Conservation (phyloP, 2,113 vertebrate species). For the Nyctereutes procyonoides region DNA sequence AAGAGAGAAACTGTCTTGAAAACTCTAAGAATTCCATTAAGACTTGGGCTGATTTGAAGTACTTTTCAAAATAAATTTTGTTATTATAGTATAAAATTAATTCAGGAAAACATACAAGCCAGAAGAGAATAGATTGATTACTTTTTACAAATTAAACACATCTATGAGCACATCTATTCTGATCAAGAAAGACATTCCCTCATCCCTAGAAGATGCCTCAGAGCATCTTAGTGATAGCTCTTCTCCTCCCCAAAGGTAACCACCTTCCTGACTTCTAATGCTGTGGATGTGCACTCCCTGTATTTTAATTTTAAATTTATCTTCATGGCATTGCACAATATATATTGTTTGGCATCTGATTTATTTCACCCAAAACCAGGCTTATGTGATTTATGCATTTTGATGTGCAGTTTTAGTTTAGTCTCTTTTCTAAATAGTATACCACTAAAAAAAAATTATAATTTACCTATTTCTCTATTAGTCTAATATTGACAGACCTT, state of each 20-base stretch:
- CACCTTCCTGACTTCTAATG: background rate
- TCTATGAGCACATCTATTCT: background rate
- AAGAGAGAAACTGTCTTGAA: background rate
- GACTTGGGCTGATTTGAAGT: background rate
- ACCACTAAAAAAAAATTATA: background rate
- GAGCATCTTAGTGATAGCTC: background rate
- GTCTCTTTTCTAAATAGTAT: background rate
- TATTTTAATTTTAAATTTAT: constrained; percentile 26
- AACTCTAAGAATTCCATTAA: background rate
- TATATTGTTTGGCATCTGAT: background rate
- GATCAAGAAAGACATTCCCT: background rate
- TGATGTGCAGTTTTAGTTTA: background rate
- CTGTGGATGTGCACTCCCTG: accelerated
- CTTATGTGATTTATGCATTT: background rate
- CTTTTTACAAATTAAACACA: background rate
- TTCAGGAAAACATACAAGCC: background rate
- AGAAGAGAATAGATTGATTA: background rate
- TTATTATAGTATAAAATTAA: background rate
- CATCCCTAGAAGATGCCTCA: background rate
- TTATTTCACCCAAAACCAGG: background rate
- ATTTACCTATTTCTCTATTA: background rate
- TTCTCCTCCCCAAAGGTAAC: background rate
- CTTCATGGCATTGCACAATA: background rate
- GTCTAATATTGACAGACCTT: background rate
- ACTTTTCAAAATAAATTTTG: constrained; percentile 13